Conservation (phyloP, 2,113 vertebrate species). For the Leuciscus idus region DNA sequence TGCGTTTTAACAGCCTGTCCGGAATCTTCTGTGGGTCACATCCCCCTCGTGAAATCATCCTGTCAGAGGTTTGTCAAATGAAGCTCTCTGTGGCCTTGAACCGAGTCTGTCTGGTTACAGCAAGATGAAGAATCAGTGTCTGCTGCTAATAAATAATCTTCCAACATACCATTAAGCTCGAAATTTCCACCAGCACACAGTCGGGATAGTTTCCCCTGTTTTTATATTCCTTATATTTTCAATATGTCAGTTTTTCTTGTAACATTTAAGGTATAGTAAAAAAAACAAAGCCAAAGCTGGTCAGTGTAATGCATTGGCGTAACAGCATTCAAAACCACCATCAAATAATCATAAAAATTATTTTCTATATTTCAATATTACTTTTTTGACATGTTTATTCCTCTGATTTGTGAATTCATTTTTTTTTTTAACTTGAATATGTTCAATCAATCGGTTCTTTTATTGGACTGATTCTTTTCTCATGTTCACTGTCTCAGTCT, state of each 20-base stretch:
- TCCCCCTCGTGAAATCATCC: neutral
- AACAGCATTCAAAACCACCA: neutral
- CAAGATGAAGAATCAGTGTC: neutral
- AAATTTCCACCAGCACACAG: neutral
- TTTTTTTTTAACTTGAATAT: neutral
- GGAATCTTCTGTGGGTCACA: neutral
- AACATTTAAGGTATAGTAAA: neutral
- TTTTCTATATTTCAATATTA: neutral
- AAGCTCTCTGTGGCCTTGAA: slow-evolving; percentile 4
- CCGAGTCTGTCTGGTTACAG: neutral
- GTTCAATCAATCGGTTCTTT: neutral
- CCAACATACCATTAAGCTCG: neutral
- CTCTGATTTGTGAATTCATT: neutral
- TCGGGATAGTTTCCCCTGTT: neutral
- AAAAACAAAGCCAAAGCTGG: neutral
- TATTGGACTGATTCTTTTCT: neutral
- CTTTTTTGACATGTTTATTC: neutral
- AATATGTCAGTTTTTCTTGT: neutral
- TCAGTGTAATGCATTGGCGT: neutral
- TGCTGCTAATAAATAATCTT: slow-evolving; percentile 1
- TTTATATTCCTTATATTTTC: neutral
- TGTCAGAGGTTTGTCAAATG: neutral
- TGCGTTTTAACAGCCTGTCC: neutral
- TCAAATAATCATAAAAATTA: neutral
- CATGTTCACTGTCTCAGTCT: neutral